Conservation (phyloP, 2,797 vertebrate species). For the Crocodylus rhombifer region DNA sequence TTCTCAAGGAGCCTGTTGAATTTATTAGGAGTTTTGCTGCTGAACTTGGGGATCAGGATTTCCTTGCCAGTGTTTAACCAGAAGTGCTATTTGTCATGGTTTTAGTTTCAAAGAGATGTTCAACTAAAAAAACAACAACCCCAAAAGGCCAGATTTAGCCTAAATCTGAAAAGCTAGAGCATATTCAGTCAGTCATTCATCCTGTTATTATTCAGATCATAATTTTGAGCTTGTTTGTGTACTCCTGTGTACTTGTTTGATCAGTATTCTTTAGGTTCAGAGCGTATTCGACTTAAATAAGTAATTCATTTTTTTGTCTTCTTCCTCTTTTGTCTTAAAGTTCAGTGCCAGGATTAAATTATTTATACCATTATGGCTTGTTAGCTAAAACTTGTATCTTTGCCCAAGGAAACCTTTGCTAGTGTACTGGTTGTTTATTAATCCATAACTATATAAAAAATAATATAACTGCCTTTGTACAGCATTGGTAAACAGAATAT, state of each 20-base stretch:
- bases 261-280: neutral
- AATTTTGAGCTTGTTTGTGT: fast-evolving
- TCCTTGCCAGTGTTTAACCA: neutral
- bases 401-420: neutral
- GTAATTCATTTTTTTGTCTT: neutral
- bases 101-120: neutral
- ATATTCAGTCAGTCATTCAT: neutral
- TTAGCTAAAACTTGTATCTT: fast-evolving
- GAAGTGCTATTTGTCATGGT: neutral
- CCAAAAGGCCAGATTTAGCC: neutral
- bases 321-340: fast-evolving
- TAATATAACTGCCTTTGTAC: neutral
- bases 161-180: neutral
- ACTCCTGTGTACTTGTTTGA: neutral
- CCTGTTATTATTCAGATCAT: neutral
- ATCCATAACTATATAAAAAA: neutral
- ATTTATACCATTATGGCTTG: neutral
- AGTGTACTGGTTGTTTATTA: neutral
- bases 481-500: neutral
- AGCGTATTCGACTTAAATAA: neutral
- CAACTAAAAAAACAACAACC: neutral
- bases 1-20: neutral
- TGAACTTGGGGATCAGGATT: neutral
- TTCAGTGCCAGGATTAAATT: neutral
- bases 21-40: neutral